Evolutionary conservation across 2,113 vertebrate genomes (phyloP), one percentile per base, ranked within the genome.

Genomic region (Oenanthe melanoleuca): DNA sequence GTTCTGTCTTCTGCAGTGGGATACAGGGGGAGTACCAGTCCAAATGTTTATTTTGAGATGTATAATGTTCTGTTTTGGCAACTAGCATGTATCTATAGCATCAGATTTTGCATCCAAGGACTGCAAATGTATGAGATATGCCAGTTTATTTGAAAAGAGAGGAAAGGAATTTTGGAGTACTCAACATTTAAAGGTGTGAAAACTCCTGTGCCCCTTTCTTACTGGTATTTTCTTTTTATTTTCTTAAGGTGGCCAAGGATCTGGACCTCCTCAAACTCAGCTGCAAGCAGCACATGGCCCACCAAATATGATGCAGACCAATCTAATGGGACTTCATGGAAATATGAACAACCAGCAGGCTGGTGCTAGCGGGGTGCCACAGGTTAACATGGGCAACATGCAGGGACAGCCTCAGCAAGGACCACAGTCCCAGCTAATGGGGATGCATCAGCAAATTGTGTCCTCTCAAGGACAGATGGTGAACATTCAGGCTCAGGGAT

Each of bases 381-480:
- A 97, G 95, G 98, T 97, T 89, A 98, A 97, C 94, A 97, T 98
- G 93, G 97, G 98, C 93, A 98, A 77, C 96, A 98, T 99, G 42
- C 98, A 98, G 97, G 98, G 98, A 59, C 99, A 99, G 95, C 97
- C 98, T 77, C 98, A 99, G 92, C 98, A 99, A 97, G 98, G 99
- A 97, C 97, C 98, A 95, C 99, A 99, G 97, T 98, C 99, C 95
- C 99, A 99, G 87, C 98, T 99, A 74, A 98, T 99, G 97, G 98
- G 98, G 95, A 99, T 99, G 98, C 99, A 99, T 97, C 99, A 99
- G 97, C 98, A 99, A 91, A 98, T 99, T 7, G 98, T 98, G 60
- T 98, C 99, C 73, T 99, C 99, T 93, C 99, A 99, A 97, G 98
- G 98, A 92, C 99, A 99, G 96, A 99, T 99, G 98, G 98, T 98